These are phyloP conservation scores for Poeciliopsis turneri DNA, from an alignment of 2,797 vertebrate genomes.

Conservation along the genomic window DNA sequence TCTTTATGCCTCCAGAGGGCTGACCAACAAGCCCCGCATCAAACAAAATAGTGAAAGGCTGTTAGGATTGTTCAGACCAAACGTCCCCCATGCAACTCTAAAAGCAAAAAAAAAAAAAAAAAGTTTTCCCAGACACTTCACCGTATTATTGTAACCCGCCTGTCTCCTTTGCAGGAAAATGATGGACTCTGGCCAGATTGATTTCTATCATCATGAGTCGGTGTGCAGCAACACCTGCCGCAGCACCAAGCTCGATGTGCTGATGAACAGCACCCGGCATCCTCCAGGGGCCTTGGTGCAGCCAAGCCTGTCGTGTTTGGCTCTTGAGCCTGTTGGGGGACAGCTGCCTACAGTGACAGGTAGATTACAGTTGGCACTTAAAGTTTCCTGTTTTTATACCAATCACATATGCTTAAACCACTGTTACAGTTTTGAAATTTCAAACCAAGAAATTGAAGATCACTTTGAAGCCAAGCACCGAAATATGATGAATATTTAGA, in stretches of 20 bases:
- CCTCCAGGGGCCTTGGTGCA: conserved; percentile 84
- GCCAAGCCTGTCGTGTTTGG: conserved; percentile 81
- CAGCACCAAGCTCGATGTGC: conserved; percentile 93
- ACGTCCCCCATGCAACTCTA: conserved; percentile 8
- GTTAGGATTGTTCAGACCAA: conserved; percentile 18
- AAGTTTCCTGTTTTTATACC: conserved; percentile 5
- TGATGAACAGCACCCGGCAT: conserved; percentile 88
- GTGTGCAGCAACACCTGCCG: conserved; percentile 96
- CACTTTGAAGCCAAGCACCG: conserved; percentile 1
- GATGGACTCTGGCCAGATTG: conserved; percentile 95
- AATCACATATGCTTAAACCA: conserved; percentile 40
- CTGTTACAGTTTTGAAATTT: conserved; percentile 19
- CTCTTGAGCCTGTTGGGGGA: conserved; percentile 76
- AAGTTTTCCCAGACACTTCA: conserved; percentile 20
- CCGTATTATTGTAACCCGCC: conserved; percentile 42
- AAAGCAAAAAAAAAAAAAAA: conserved; percentile 4
- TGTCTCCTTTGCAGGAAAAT: conserved; percentile 86
- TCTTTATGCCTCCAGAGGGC: conserved; percentile 41
- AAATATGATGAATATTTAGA: background rate
- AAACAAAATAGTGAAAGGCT: conserved; percentile 21
- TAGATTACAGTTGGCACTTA: conserved; percentile 56
- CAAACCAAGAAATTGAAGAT: conserved; percentile 8
- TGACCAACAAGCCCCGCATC: conserved; percentile 34
- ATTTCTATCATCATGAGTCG: conserved; percentile 93
- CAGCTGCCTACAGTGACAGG: conserved; percentile 70